These are phyloP conservation scores for Bubo scandiacus DNA, from an alignment of 2,113 vertebrate species.

Conservation along the genomic window DNA sequence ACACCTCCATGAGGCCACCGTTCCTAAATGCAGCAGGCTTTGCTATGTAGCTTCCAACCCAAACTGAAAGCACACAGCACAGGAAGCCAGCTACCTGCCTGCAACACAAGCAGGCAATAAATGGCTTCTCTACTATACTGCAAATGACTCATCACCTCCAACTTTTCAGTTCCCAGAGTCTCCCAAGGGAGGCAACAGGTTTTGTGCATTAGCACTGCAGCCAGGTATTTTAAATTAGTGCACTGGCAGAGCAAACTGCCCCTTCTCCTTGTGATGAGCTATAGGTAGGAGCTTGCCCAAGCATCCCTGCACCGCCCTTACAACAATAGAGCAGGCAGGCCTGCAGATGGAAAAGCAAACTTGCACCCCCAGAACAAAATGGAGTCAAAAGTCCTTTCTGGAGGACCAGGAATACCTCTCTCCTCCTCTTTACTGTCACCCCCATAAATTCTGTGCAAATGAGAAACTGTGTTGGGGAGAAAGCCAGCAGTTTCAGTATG, in stretches of 20 bases:
- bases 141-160: not conserved
- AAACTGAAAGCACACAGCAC: not conserved
- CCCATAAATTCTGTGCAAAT: not conserved
- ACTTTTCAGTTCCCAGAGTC: not conserved
- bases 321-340: not conserved
- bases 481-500: not conserved
- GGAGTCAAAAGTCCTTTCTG: not conserved
- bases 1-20: not conserved
- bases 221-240: not conserved
- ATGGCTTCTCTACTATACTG: not conserved
- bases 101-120: not conserved
- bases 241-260: not conserved
- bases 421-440: not conserved
- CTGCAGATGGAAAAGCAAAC: not conserved
- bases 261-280: not conserved
- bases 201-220: not conserved
- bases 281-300: not conserved
- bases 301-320: not conserved
- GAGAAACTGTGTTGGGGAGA: accelerated
- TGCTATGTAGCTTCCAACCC: not conserved
- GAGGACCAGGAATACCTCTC: not conserved
- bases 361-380: not conserved
- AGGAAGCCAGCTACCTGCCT: not conserved
- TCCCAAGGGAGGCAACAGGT: conserved; percentile 1
- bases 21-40: not conserved